phyloP scores from a whole-genome alignment of 2,888 invertebrate species.

The Smittia sp. region DNA sequence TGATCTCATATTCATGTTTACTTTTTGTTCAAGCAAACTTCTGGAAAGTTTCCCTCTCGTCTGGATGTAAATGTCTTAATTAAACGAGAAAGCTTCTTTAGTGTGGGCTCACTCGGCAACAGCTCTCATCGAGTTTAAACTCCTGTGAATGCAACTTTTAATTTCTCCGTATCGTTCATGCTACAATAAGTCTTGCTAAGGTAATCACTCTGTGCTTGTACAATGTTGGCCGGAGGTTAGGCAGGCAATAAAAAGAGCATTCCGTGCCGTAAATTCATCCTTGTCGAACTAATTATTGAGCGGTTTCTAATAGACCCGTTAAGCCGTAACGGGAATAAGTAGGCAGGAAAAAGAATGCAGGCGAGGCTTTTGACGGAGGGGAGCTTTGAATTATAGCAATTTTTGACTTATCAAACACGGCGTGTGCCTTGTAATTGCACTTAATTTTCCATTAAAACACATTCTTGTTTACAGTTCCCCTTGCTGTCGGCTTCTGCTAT shows the following conservation, averaged over 20 bases:
- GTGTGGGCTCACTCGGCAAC: no score
- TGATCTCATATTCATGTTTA: slow-evolving; percentile 6
- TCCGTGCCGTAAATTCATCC: slow-evolving; percentile 34
- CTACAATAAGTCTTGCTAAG: no score
- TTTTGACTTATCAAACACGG: slow-evolving; percentile 33
- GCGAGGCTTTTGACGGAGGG: neutral
- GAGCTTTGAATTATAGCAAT: slow-evolving; percentile 35
- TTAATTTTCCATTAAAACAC: slow-evolving; percentile 39
- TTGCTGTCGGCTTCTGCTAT: neutral
- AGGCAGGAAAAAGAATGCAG: neutral
- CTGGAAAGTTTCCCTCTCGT: neutral
- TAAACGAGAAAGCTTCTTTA: neutral
- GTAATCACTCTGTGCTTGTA: no score
- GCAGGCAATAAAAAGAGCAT: neutral
- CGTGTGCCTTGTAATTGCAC: slow-evolving; percentile 23
- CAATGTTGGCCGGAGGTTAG: neutral
- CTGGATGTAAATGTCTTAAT: slow-evolving; percentile 10
- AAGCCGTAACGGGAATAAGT: neutral
- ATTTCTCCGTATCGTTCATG: no score
- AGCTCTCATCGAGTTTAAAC: no score
- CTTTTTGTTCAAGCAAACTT: slow-evolving; percentile 3
- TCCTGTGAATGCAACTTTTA: no score
- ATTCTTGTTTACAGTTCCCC: slow-evolving; percentile 32
- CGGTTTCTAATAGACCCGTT: slow-evolving; percentile 32
- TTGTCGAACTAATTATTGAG: slow-evolving; percentile 40